These are phyloP conservation scores for Myrmecobius fasciatus DNA, from an alignment of 2,113 vertebrate genomes.

Conservation along the genomic window DNA sequence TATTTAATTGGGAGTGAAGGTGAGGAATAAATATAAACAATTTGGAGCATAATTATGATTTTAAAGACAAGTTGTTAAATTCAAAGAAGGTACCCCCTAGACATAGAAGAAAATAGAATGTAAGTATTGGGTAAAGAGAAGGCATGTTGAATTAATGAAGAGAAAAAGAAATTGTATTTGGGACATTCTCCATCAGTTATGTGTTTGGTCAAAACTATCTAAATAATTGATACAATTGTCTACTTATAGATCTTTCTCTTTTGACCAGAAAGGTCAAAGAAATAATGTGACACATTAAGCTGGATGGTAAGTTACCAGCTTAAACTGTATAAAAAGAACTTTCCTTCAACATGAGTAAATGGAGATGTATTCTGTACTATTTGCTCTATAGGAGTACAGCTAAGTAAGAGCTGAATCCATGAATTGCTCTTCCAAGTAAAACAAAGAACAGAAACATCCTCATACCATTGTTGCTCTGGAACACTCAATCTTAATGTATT, in stretches of 20 bases:
- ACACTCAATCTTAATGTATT: conserved; percentile 32
- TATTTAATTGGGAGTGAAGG: not conserved
- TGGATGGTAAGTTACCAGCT: conserved; percentile 1
- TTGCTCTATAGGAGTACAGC: not conserved
- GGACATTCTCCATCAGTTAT: not conserved
- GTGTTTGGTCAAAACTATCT: not conserved
- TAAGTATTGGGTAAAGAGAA: not conserved
- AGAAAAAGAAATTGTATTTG: not conserved
- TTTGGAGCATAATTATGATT: not conserved
- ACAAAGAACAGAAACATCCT: not conserved
- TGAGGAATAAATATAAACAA: not conserved
- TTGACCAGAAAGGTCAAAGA: not conserved
- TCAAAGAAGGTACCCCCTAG: not conserved
- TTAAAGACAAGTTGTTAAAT: not conserved
- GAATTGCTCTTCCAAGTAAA: not conserved
- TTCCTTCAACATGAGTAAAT: not conserved
- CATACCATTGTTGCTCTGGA: not conserved
- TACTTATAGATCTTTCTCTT: not conserved
- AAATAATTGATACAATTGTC: not conserved
- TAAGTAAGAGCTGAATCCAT: not conserved
- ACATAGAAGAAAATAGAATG: not conserved
- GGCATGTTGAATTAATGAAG: not conserved
- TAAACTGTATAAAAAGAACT: not conserved
- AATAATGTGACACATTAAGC: not conserved
- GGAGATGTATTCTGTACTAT: not conserved